phyloP scores from a whole-genome alignment of 1,140 invertebrate species.

The Bicyclus anynana region DNA sequence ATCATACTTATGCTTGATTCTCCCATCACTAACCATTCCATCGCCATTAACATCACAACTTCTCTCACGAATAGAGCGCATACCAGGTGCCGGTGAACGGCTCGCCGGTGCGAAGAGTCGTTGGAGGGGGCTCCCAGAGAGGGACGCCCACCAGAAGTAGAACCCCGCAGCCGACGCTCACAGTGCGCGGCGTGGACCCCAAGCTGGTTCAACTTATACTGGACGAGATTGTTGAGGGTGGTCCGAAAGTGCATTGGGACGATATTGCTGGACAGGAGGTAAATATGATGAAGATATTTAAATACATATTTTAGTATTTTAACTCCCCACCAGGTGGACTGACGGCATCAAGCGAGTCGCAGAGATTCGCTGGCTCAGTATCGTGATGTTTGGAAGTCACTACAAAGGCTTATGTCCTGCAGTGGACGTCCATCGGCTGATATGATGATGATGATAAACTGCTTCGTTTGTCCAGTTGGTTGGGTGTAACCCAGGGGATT shows the following conservation, averaged over 20 bases:
- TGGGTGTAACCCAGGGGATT: too few species aligned
- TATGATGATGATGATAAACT: too few species aligned
- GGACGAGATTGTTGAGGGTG: conserved; percentile 86
- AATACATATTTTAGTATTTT: too few species aligned
- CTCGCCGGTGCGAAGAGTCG: conserved; percentile 81
- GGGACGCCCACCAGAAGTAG: conserved; percentile 66
- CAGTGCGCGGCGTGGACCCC: conserved; percentile 89
- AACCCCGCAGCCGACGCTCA: conserved; percentile 67
- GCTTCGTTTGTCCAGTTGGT: too few species aligned
- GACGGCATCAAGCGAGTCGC: too few species aligned
- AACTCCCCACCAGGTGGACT: too few species aligned
- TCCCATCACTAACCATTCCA: conserved; percentile 27
- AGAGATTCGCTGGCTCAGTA: too few species aligned
- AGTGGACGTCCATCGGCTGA: too few species aligned
- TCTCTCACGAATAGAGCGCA: conserved; percentile 39
- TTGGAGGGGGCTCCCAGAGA: conserved; percentile 61
- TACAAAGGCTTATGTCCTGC: too few species aligned
- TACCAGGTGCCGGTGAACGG: conserved; percentile 66
- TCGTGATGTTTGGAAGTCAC: too few species aligned
- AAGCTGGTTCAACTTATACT: conserved; percentile 91
- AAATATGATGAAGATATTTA: conserved; percentile 15
- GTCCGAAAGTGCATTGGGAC: conserved; percentile 91
- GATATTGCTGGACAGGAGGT: conserved; percentile 95
- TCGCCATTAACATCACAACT: conserved; percentile 20
- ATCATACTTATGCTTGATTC: not conserved